A percentile compares a stretch with the other conserved stretches of the same genome.
Evolutionary conservation across 2,888 invertebrate species (phyloP).

Genomic region (Eupithecia tripunctaria): DNA sequence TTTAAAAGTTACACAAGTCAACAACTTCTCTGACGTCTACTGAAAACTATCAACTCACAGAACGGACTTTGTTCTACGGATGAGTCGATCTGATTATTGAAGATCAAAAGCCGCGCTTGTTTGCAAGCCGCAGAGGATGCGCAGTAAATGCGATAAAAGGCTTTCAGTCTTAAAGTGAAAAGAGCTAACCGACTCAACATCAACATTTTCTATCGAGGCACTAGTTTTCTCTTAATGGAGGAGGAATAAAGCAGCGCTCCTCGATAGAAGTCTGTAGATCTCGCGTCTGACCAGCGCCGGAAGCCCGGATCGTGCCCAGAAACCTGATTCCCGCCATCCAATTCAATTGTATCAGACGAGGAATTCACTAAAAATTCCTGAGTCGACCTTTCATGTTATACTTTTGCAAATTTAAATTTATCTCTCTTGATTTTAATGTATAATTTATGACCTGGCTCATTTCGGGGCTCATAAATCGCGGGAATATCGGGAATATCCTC

Average conservation of each 20-base stretch:
- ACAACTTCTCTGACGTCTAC: too few relatives aligned
- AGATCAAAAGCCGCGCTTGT: neutral
- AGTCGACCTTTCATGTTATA: slow-evolving; percentile 57
- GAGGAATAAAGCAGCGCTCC: neutral
- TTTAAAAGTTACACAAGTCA: too few relatives aligned
- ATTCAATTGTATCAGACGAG: slow-evolving; percentile 79
- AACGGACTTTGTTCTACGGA: too few relatives aligned
- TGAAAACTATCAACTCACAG: too few relatives aligned
- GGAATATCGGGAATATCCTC: slow-evolving; percentile 27
- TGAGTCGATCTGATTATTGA: too few relatives aligned
- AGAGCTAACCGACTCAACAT: neutral
- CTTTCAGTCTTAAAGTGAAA: neutral
- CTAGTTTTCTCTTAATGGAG: neutral
- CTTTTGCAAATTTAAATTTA: slow-evolving; percentile 58
- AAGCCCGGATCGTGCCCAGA: slow-evolving; percentile 73
- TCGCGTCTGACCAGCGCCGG: slow-evolving; percentile 47
- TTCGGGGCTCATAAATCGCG: slow-evolving; percentile 29
- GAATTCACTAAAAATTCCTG: slow-evolving; percentile 80
- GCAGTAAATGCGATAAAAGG: neutral
- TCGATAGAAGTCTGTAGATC: neutral
- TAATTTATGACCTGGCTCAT: slow-evolving; percentile 38
- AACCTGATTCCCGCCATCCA: slow-evolving; percentile 77
- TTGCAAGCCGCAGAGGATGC: neutral
- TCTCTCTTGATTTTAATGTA: slow-evolving; percentile 42
- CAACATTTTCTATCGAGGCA: neutral